Evolutionary conservation across 53 echinoderm and acorn worm species (phyloP), one percentile per base, ranked within the genome.

Genomic region (Patiria pectinifera): DNA sequence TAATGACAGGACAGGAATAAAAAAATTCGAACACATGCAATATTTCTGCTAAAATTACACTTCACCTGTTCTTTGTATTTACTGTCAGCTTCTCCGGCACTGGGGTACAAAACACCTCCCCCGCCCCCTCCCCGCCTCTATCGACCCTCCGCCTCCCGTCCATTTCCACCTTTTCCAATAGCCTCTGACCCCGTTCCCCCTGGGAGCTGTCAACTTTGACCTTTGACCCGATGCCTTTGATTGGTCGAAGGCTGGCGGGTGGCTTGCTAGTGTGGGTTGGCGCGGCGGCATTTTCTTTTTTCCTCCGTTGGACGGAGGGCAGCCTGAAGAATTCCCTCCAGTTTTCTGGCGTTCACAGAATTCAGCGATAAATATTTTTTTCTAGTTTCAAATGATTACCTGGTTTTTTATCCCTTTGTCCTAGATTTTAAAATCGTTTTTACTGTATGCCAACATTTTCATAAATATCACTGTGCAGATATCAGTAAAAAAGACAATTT

Each of bases 281-380:
- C 86, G 69, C 25, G 86, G 70, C 86, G 8, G n/a, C 86, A 22
- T 70, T 86, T 85, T 62, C 76, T 66, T 59, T 79, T 45, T 93
- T 85, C 45, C 83, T 86, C 19, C 86, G 91, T 71, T 91, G 83
- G 59, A 95, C 79, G 24, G 49, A 83, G 19, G 95, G 95, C 26
- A 87, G 71, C 60, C 77, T 93, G 89, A 93, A 95, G 91, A 93
- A 93, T 19, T 93, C 89, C 44, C 89, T 93, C 95, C 95, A 95
- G 77, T 93, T 84, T 45, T 92, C 92, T 92, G 62, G 46, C 85
- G 80, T 46, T 45, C 43, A 44, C 23, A 75, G 43, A 89, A 61
- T 44, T 77, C 25, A 25, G 69, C 26, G 63, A 25, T 62, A 25
- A 7, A 62, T 23, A 24, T 62, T 12, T 62, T 62, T 58, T 59